A percentile compares a stretch with the other conserved stretches of the same genome.
These are phyloP conservation scores for Melanotaenia boesemani DNA, from an alignment of 2,797 vertebrate species.

Conservation along the genomic window DNA sequence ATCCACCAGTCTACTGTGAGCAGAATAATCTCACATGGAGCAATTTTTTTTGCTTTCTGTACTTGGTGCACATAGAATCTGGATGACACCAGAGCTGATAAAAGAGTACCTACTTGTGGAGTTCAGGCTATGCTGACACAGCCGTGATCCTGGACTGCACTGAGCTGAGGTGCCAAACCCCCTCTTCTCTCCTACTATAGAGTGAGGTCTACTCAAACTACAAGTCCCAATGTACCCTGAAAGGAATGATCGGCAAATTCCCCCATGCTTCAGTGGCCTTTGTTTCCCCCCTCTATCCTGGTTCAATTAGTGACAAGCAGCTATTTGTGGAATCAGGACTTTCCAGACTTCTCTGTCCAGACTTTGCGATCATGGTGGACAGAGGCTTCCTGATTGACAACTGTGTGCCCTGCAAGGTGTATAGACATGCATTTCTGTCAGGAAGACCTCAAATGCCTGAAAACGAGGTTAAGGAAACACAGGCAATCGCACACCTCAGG, in stretches of 20 bases:
- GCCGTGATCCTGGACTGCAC: too few species aligned
- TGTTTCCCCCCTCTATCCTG: neutral
- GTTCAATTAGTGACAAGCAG: neutral
- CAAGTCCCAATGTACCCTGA: neutral
- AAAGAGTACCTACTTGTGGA: neutral
- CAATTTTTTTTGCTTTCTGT: too few species aligned
- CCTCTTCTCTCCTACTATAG: neutral
- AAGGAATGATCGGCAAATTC: conserved; percentile 5
- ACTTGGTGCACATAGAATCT: too few species aligned
- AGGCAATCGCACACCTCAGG: too few species aligned
- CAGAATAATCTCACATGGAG: too few species aligned
- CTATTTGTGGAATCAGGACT: neutral
- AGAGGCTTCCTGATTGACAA: too few species aligned
- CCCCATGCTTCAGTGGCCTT: neutral
- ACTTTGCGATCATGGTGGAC: neutral
- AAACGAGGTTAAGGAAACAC: too few species aligned
- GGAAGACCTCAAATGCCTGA: neutral
- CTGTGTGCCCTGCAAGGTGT: neutral
- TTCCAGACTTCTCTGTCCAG: neutral
- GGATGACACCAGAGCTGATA: too few species aligned
- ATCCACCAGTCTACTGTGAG: too few species aligned
- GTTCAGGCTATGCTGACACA: conserved; percentile 1
- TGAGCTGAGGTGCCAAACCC: neutral
- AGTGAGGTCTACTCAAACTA: neutral
- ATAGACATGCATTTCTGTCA: neutral